phyloP scores from a whole-genome alignment of 2,797 vertebrate genomes.

The Cossypha dichroa region DNA sequence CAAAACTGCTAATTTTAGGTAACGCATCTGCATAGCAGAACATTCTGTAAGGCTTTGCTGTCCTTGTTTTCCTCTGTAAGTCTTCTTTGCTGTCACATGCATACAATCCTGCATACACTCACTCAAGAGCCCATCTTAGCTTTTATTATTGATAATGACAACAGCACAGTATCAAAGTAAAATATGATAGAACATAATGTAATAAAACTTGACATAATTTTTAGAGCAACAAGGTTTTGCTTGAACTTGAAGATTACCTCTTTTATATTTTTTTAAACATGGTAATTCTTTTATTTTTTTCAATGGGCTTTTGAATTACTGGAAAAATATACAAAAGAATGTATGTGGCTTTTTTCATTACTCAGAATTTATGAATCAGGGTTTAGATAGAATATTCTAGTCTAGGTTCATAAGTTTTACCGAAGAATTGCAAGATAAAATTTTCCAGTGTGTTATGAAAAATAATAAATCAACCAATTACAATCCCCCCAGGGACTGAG shows the following conservation, averaged over 20 bases:
- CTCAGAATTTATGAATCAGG: neutral
- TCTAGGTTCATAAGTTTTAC: neutral
- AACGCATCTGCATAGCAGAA: neutral
- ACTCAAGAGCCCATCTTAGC: neutral
- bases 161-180: neutral
- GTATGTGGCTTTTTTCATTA: neutral
- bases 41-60: constrained; percentile 3
- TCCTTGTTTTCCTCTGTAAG: neutral
- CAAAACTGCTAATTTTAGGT: constrained; percentile 23
- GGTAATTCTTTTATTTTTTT: neutral
- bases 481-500: neutral
- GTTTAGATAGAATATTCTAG: neutral
- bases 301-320: neutral
- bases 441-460: neutral
- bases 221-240: neutral
- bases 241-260: neutral
- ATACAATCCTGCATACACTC: neutral
- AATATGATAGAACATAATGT: neutral
- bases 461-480: neutral
- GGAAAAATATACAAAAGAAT: neutral
- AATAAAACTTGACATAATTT: neutral
- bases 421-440: neutral
- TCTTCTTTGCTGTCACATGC: neutral
- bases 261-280: neutral
- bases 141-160: neutral